These are phyloP conservation scores for Synergus japonicus DNA, from an alignment of 2,888 invertebrate species.

Conservation along the genomic window DNA sequence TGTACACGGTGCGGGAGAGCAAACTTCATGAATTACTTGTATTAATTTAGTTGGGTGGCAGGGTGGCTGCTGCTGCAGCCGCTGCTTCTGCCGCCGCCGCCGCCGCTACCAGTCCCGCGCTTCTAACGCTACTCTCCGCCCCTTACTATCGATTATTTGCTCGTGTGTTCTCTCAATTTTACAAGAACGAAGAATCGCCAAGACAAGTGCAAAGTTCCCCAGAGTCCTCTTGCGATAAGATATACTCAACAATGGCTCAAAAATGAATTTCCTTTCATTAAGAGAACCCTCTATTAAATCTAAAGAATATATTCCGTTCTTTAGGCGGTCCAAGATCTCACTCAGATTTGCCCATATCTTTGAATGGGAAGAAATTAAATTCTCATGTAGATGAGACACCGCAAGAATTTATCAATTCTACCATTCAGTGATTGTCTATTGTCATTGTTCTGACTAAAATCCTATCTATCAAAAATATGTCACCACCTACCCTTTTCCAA, in stretches of 20 bases:
- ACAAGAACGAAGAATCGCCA: slow-evolving; percentile 38
- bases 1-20: slow-evolving; percentile 58
- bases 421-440: too few species aligned
- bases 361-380: too few species aligned
- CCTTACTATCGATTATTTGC: slow-evolving; percentile 69
- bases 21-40: slow-evolving; percentile 76
- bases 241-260: background rate
- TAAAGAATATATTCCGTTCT: too few species aligned
- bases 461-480: too few species aligned
- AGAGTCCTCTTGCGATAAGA: slow-evolving; percentile 6
- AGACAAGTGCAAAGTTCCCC: slow-evolving; percentile 27
- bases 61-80: slow-evolving; percentile 63
- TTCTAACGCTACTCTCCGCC: slow-evolving; percentile 51
- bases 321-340: too few species aligned
- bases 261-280: slow-evolving; percentile 11
- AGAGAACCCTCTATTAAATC: too few species aligned
- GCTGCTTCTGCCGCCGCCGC: slow-evolving; percentile 53
- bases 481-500: too few species aligned
- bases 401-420: too few species aligned
- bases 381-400: too few species aligned
- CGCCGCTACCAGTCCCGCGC: slow-evolving; percentile 50
- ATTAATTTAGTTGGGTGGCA: slow-evolving; percentile 70
- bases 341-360: too few species aligned
- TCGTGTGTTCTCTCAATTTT: slow-evolving; percentile 68
- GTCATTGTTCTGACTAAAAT: too few species aligned